These are phyloP conservation scores for Aphelinus certus DNA, from an alignment of 1,140 invertebrate species.

Conservation along the genomic window DNA sequence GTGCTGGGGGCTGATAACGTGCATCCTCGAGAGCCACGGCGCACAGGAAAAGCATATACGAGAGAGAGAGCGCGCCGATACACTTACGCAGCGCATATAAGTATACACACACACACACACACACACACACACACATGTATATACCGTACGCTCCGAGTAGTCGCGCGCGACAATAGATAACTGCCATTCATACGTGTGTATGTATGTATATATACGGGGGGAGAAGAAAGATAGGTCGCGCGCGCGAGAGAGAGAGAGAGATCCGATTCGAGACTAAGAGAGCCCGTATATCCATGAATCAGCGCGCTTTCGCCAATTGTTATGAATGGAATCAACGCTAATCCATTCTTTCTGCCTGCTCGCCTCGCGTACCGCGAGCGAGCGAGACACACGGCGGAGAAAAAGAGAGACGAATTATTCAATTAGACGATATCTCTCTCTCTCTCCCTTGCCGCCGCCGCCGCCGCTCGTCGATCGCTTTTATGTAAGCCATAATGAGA, in stretches of 20 bases:
- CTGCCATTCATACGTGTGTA: neutral
- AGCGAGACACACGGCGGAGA: too few relatives aligned
- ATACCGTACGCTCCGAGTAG: too few relatives aligned
- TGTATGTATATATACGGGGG: neutral
- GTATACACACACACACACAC: neutral
- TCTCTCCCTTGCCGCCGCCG: too few relatives aligned
- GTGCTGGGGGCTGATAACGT: neutral
- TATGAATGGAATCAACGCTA: slow-evolving; percentile 30
- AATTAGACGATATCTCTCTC: neutral
- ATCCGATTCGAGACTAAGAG: neutral
- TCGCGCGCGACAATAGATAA: neutral
- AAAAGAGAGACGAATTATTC: neutral
- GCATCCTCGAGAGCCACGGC: neutral
- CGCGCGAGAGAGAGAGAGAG: neutral
- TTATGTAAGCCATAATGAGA: neutral
- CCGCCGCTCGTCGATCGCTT: neutral
- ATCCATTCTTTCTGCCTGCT: neutral
- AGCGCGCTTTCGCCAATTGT: slow-evolving; percentile 39
- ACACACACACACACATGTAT: neutral
- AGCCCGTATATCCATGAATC: slow-evolving; percentile 5
- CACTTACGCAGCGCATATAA: neutral
- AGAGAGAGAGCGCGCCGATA: slow-evolving; percentile 1
- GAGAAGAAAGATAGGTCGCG: neutral
- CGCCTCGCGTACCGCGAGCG: too few relatives aligned
- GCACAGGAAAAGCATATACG: neutral